Evolutionary conservation across 2,113 vertebrate genomes (phyloP).

Genomic region (Marmota flaviventris): DNA sequence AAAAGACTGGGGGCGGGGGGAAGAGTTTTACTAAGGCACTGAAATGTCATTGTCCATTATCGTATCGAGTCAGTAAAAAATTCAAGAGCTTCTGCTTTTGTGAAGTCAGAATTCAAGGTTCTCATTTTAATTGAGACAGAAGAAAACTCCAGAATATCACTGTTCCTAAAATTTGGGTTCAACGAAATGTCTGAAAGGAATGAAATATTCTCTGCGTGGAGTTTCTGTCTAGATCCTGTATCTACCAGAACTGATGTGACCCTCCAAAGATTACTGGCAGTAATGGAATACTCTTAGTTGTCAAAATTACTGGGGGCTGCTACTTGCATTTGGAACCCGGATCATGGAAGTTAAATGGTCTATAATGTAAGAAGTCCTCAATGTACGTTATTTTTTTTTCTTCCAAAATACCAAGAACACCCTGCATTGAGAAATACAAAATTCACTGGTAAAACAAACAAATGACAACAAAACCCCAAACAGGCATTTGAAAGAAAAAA

Average conservation of each 20-base stretch:
- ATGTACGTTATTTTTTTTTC: neutral
- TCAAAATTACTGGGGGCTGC: neutral
- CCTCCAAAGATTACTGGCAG: neutral
- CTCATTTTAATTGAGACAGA: slow-evolving; percentile 26
- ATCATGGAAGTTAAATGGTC: neutral
- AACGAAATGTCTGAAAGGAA: slow-evolving; percentile 12
- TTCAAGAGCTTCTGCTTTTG: neutral
- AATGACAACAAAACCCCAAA: neutral
- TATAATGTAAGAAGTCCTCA: neutral
- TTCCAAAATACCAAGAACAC: slow-evolving; percentile 26
- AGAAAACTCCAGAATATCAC: neutral
- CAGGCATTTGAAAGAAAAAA: slow-evolving; percentile 9
- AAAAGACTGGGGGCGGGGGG: neutral
- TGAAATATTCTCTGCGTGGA: neutral
- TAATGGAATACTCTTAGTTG: neutral
- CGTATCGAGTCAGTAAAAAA: slow-evolving; percentile 35
- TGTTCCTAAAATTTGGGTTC: neutral
- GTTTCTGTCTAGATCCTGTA: neutral
- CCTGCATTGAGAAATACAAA: neutral
- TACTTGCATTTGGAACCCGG: neutral
- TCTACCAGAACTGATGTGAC: no score
- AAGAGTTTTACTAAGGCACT: neutral
- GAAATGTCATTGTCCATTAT: slow-evolving; percentile 26
- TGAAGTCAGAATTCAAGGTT: slow-evolving; percentile 9
- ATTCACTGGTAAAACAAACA: neutral